Conservation (phyloP, 2,113 vertebrate species). For the Fukomys damarensis region DNA sequence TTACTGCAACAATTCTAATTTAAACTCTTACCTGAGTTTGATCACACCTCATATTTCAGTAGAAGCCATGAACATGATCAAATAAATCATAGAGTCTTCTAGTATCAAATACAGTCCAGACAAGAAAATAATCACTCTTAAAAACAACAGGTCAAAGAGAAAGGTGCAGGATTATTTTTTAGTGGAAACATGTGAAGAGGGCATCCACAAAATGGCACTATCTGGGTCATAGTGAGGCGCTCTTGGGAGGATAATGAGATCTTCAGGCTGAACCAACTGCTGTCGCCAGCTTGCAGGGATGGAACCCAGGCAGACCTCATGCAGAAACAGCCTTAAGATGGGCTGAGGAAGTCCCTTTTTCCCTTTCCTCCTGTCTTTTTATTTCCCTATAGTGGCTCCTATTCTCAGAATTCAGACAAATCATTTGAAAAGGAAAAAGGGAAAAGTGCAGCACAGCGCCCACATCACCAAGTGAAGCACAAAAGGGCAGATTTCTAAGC, state of each 20-base stretch:
- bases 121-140: not conserved
- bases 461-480: not conserved
- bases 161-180: not conserved
- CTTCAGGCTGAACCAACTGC: no score
- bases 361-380: not conserved
- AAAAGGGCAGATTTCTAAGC: not conserved
- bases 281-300: no score
- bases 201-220: not conserved
- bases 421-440: not conserved
- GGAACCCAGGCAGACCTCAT: not conserved
- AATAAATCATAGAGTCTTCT: not conserved
- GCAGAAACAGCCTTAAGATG: rapidly evolving
- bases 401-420: constrained; percentile 29
- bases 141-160: not conserved
- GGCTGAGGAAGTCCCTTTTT: not conserved
- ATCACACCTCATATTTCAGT: not conserved
- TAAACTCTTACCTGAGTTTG: not conserved
- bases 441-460: not conserved
- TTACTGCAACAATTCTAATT: not conserved
- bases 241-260: not conserved
- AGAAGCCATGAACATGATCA: not conserved
- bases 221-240: not conserved
- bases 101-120: not conserved
- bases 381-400: not conserved
- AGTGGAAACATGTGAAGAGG: not conserved